Percentiles rank a stretch among this genome's conserved stretches.
phyloP scores from a whole-genome alignment of 1,140 invertebrate species.

The Paraescarpia echinospica region DNA sequence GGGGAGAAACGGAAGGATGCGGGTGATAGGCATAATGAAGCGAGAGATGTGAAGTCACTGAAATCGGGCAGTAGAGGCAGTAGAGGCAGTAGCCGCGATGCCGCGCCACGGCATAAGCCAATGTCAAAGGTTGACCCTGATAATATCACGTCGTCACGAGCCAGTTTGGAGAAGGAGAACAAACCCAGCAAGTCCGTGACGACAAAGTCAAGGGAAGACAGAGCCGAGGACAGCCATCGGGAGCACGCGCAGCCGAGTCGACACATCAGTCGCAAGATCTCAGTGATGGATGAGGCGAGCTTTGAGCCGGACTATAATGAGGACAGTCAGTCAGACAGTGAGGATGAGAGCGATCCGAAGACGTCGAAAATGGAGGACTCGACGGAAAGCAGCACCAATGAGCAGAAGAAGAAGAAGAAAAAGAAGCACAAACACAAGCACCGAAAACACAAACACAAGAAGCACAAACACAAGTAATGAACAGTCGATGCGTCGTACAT shows the following conservation, averaged over 20 bases:
- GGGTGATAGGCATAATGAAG: not conserved
- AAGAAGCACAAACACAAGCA: conserved; percentile 20
- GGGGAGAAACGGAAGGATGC: not conserved
- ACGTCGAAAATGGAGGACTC: not conserved
- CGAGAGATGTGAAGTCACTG: not conserved
- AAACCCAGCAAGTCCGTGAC: not conserved
- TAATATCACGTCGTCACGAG: not conserved
- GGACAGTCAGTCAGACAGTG: conserved; percentile 7
- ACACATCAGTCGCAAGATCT: conserved; percentile 43
- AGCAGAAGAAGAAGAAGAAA: conserved; percentile 8
- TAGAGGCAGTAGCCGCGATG: not conserved
- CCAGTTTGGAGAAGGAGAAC: not conserved
- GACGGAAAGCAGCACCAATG: not conserved
- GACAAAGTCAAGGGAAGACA: not conserved
- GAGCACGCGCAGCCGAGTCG: not conserved
- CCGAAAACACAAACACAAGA: conserved; percentile 10
- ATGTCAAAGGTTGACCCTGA: not conserved
- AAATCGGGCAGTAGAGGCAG: not conserved
- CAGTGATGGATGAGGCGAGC: conserved; percentile 45
- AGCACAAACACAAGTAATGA: not conserved
- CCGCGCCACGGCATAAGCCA: not conserved
- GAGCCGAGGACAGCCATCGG: not conserved
- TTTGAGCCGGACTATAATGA: conserved; percentile 53
- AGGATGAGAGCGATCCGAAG: not conserved
- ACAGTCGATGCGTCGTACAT: not conserved